Base-by-base conservation (phyloP, 2,888 invertebrate species). In the Tribolium freemani region DNA sequence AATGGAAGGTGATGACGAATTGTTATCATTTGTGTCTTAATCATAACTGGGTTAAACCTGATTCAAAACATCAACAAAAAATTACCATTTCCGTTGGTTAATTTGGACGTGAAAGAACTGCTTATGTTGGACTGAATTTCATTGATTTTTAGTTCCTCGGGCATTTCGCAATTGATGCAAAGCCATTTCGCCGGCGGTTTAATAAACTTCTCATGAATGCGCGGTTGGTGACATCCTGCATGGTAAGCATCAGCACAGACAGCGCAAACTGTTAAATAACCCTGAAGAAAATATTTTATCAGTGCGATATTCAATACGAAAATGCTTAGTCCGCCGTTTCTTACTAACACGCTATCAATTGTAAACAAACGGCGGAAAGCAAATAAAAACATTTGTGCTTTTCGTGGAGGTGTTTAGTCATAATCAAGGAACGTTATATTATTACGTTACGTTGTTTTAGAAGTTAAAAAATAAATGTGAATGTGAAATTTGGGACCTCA, bases 241-340 rank as follows among this genome's bases (percentile, higher is more conserved):
- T 97, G 97, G 84, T 94, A 97, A 3, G 93, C 93, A 85, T 96
- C 94, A 51, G 94, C 93, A 84, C 97, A 97, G 31, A 91, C 90
- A 78, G 92, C 92, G 86, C 97, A 83, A 0, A 83, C 82, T n/a
- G 79, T 77, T 38, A 83, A 71, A 54, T 77, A 75, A 9, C 85
- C 85, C 85, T 85, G 60, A 21, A 64, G n/a, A 45, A 48, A 48
- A 16, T 16, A 4, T 48, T 5, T 13, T 48, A 48, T 48, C 16
- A 48, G 11, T 11, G 11, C 11, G 6, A 11, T 48, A 48, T 48
- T 48, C 11, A 1, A 48, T 38, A 38, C 8, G 38, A 38, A 38
- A 38, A 38, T 5, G 38, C 26, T 26, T 1, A 26, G 26, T 26
- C 26, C 5, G 26, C 26, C 1, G 26, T 0, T 26, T 2, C 26